phyloP scores from a whole-genome alignment of 2,797 vertebrate species.

The Dendrocincla tyrannina region DNA sequence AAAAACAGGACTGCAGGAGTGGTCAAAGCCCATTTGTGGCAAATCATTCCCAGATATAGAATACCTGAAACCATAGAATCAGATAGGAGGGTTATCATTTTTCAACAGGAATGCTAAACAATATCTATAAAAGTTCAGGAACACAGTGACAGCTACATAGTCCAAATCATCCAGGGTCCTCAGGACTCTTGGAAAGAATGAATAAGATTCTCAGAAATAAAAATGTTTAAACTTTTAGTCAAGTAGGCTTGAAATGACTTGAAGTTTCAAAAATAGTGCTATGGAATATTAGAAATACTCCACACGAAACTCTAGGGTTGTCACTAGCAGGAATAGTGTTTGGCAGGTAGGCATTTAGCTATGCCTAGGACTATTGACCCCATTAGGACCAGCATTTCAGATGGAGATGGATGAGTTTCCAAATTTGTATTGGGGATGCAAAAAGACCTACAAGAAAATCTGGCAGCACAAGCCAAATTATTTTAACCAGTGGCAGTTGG shows the following conservation, averaged over 20 bases:
- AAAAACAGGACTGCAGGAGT: neutral
- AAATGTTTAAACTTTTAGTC: neutral
- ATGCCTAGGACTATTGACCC: neutral
- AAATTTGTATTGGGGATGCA: neutral
- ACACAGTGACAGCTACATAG: neutral
- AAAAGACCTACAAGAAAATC: neutral
- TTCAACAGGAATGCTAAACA: neutral
- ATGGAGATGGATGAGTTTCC: neutral
- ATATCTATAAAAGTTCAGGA: neutral
- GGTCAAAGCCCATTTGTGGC: fast-evolving
- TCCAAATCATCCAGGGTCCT: neutral
- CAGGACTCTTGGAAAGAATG: neutral
- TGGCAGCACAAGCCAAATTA: neutral
- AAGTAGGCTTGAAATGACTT: neutral
- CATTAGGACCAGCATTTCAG: neutral
- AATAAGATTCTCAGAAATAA: neutral
- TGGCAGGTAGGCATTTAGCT: neutral
- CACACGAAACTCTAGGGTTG: neutral
- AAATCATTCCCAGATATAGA: neutral
- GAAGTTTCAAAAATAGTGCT: neutral
- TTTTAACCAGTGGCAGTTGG: neutral
- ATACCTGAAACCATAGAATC: neutral
- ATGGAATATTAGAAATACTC: neutral
- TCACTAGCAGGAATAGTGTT: neutral
- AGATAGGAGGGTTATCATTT: fast-evolving